These are phyloP conservation scores for Tragopan temminckii DNA, from an alignment of 2,797 vertebrate species.

Conservation along the genomic window DNA sequence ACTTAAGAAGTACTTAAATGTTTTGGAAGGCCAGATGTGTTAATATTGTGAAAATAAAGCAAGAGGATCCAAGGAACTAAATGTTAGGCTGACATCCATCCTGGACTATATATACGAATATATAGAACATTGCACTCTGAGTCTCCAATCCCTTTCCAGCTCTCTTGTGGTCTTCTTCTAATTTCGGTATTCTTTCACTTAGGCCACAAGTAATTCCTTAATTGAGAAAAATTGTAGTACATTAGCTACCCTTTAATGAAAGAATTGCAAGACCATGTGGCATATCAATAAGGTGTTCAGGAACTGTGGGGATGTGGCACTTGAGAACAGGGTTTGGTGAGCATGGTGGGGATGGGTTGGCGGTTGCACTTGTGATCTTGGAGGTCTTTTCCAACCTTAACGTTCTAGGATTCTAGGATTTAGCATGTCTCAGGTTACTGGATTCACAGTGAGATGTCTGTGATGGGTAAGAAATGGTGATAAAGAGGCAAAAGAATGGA, in stretches of 20 bases:
- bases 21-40: neutral
- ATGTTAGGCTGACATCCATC: neutral
- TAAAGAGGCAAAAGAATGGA: neutral
- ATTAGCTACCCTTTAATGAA: neutral
- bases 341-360: no score
- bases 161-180: neutral
- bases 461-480: neutral
- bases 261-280: neutral
- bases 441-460: neutral
- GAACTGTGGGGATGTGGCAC: no score
- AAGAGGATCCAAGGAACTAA: neutral
- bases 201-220: neutral
- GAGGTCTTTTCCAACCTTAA: no score
- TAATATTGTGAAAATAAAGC: neutral
- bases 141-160: neutral
- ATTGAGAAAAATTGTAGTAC: neutral
- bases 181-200: neutral
- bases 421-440: neutral
- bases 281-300: neutral
- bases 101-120: neutral
- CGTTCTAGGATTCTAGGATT: neutral
- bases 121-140: neutral
- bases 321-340: no score
- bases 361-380: no score
- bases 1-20: neutral